Base-by-base conservation (phyloP, 2,797 vertebrate species). In the Cuculus canorus region DNA sequence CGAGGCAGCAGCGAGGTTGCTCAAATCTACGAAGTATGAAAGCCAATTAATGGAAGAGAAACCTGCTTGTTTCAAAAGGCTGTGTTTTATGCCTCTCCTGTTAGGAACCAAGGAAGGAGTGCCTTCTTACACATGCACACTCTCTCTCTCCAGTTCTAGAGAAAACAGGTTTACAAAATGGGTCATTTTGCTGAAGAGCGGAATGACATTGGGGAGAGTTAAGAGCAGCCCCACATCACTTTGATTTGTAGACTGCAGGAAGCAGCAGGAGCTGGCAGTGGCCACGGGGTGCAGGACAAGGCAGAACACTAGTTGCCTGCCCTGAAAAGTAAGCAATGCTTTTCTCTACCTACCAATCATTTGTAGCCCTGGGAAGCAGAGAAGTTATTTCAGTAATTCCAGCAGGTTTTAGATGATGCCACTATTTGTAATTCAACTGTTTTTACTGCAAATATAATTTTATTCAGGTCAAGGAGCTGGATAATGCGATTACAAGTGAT, bases 101-200 rank as follows among this genome's bases (percentile, higher is more conserved):
- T 28, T 47, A 78, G 52, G 53, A 71, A 47, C 13, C 17, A 30
- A 59, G 45, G 41, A 15, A 47, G 35, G 43, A 45, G 27, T 64
- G 32, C 52, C 47, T 60, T 71, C 37, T 76, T 50, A 45, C 7
- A 50, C 16, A 15, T 13, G 33, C 47, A 66, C 28, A 39, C 7
- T 5, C 1, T 69, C 23, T 71, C 59, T 43, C 64, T 60, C 10
- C 53, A 19, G 18, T 69, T 70, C 23, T 32, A 50, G 19, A 47
- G 16, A 72, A 69, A 68, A 56, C 13, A 21, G 0, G 0, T 54
- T 84, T 61, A 18, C 33, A 4, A 1, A 2, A 70, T 0, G 2
- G 37, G 21, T 81, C 16, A 12, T 50, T 60, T 75, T 11, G 60
- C 12, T 0, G 2, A 18, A 41, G 32, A 37, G 43, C 39, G 71